These are phyloP conservation scores for Stomorhina lunata DNA, from an alignment of 2,888 invertebrate species.

Conservation along the genomic window DNA sequence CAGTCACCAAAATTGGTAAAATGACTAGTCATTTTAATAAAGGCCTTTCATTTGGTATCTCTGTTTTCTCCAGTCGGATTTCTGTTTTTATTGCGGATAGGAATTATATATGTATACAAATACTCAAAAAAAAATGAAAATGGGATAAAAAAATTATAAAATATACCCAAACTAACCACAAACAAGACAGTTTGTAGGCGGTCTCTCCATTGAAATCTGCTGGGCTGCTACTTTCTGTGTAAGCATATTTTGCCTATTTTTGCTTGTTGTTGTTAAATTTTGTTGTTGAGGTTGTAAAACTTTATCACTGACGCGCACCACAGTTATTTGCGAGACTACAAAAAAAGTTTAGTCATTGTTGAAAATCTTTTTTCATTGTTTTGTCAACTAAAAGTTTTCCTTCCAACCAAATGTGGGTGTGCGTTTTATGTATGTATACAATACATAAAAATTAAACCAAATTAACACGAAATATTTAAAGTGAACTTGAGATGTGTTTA, in stretches of 20 bases:
- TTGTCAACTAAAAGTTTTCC: slow-evolving; percentile 7
- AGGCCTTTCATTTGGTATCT: no score
- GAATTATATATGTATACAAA: no score
- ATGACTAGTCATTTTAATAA: no score
- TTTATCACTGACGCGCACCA: slow-evolving; percentile 25
- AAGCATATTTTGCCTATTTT: background rate
- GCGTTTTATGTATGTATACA: background rate
- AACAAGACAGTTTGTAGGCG: no score
- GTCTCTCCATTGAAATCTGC: background rate
- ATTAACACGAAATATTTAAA: background rate
- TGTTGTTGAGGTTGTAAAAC: slow-evolving; percentile 5
- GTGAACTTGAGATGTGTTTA: background rate
- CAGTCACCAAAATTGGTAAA: no score
- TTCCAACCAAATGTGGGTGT: no score
- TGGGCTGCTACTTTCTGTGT: background rate
- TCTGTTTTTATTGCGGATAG: no score
- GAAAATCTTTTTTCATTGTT: background rate
- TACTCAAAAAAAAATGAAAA: no score
- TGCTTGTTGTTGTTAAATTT: background rate
- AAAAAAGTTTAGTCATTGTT: slow-evolving; percentile 9
- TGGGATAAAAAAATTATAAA: no score
- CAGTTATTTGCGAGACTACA: slow-evolving; percentile 1
- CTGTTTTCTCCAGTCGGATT: no score
- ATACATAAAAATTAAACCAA: background rate
- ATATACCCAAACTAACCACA: no score